Percentiles rank a stretch among this genome's conserved stretches.
Evolutionary conservation across 1,140 invertebrate species (phyloP).

Genomic region (Trichonephila clavata): DNA sequence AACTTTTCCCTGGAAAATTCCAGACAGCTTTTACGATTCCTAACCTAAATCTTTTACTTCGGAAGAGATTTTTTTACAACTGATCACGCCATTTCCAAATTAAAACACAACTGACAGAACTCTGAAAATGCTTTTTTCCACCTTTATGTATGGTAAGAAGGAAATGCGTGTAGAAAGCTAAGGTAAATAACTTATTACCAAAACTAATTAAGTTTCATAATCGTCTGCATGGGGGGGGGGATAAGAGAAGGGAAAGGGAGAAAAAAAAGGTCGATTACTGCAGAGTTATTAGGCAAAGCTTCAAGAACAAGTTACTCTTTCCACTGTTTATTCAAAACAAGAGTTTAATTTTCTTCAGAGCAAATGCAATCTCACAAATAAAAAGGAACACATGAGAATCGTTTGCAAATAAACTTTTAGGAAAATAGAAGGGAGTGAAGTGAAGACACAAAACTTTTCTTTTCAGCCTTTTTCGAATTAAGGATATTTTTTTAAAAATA

Average conservation of each 20-base stretch:
- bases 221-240: not conserved
- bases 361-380: too few relatives aligned
- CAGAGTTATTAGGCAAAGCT: not conserved
- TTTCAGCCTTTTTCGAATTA: too few relatives aligned
- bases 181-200: not conserved
- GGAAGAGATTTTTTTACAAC: not conserved
- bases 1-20: too few relatives aligned
- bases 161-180: not conserved
- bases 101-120: constrained; percentile 6
- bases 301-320: not conserved
- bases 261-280: not conserved
- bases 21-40: too few relatives aligned
- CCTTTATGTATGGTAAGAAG: not conserved
- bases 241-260: too few relatives aligned
- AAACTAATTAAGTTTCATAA: constrained; percentile 27
- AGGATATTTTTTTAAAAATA: too few relatives aligned
- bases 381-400: too few relatives aligned
- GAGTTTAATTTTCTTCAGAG: too few relatives aligned
- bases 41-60: not conserved
- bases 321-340: not conserved
- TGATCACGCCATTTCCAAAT: not conserved
- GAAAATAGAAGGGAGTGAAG: too few relatives aligned
- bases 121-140: not conserved
- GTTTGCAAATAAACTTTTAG: too few relatives aligned
- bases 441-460: too few relatives aligned